Evolutionary conservation across 2,113 vertebrate species (phyloP), one percentile per base, ranked within the genome.

Genomic region (Xiphorhynchus elegans): DNA sequence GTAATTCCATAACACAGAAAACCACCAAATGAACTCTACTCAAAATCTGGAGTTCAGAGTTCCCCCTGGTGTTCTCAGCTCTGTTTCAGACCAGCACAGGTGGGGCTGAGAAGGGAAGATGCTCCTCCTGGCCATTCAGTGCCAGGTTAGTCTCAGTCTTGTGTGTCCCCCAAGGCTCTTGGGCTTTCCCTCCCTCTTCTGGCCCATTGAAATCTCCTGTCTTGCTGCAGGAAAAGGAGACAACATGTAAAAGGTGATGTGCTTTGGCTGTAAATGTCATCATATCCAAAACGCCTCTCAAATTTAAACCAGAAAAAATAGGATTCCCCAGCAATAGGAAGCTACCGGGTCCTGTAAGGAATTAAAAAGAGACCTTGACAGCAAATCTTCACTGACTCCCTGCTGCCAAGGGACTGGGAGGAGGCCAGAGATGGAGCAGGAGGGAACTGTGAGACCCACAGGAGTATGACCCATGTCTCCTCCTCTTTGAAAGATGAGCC

Each of bases 281-380:
- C 73, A 84, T 19, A 84, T 72, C 76, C 76, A 68, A 76, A 92
- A 89, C 10, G 0, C 80, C 52, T 74, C 90, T 84, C 75, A 89
- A 84, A 92, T 73, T 93, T 82, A 78, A 92, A 96, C 14, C 68
- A 56, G 85, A 60, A 94, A 84, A 88, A 87, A 13, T 2, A 42
- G 64, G 52, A 89, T 68, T 81, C 37, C 49, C 31, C 44, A 62
- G 85, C 44, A 75, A 62, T 13, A 81, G 62, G 66, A 96, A 90
- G 64, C 64, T 84, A 72, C 58, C 0, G 4, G 64, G 23, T 42
- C 37, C 16, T 4, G 28, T 0, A 8, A 78, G 28, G 76, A 90
- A 87, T 59, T 84, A 82, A 46, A 74, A 39, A 23, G 58, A 89
- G 79, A 88, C 47, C 44, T 33, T 44, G 55, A 93, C 60, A 64